These are phyloP conservation scores for Chrysomela aeneicollis DNA, from an alignment of 2,888 invertebrate species.

Conservation along the genomic window DNA sequence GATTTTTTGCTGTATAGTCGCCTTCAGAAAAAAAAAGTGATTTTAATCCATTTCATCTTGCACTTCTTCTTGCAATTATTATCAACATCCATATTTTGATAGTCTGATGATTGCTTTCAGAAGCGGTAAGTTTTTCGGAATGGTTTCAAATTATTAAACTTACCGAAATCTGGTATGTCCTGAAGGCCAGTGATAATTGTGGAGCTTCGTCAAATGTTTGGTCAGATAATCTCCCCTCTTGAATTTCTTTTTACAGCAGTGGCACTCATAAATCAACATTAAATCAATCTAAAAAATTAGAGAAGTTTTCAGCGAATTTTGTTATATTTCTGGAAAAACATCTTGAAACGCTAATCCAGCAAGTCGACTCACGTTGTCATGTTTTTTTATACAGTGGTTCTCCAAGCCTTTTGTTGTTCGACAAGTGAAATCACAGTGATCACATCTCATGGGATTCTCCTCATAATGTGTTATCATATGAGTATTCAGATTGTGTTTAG, in stretches of 20 bases:
- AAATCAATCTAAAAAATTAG: constrained; percentile 43
- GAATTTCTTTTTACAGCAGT: constrained; percentile 76
- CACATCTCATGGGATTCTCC: constrained; percentile 55
- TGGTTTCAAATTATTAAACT: too few species aligned
- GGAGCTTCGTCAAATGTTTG: constrained; percentile 74
- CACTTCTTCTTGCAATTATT: too few species aligned
- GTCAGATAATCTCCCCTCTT: constrained; percentile 73
- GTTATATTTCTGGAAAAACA: too few species aligned
- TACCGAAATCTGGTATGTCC: constrained; percentile 79
- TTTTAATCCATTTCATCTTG: too few species aligned
- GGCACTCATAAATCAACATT: constrained; percentile 67
- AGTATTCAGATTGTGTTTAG: constrained; percentile 67
- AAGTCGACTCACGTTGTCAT: constrained; percentile 49
- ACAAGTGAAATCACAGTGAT: constrained; percentile 61
- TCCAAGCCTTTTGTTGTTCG: constrained; percentile 54
- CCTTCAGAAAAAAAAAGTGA: too few species aligned
- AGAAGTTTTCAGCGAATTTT: too few species aligned
- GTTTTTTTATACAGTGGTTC: constrained; percentile 53
- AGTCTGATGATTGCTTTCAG: too few species aligned
- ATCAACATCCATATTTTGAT: too few species aligned
- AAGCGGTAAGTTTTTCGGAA: too few species aligned
- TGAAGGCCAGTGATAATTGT: constrained; percentile 77
- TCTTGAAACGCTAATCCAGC: too few species aligned
- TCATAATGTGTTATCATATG: constrained; percentile 65
- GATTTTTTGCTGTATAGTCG: too few species aligned